Evolutionary conservation across 2,888 invertebrate genomes (phyloP).

Genomic region (Drosophila lutescens): DNA sequence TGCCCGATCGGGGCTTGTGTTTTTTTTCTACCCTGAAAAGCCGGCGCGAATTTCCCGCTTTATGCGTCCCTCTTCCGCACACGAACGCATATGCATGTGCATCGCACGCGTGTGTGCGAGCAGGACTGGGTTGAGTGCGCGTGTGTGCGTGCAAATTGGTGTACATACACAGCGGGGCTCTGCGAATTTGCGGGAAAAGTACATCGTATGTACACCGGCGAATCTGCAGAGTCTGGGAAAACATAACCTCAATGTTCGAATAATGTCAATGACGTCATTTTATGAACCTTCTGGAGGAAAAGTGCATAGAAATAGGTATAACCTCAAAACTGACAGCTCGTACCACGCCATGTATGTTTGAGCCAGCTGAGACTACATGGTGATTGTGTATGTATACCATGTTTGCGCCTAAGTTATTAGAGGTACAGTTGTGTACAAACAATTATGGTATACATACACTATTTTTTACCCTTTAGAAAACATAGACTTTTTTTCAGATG

Average conservation of each 20-base stretch:
- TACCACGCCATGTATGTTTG: conserved; percentile 6
- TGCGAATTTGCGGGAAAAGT: conserved; percentile 43
- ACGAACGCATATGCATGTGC: conserved; percentile 2
- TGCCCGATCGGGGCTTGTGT: conserved; percentile 21
- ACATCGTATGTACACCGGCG: conserved; percentile 6
- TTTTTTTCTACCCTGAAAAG: conserved; percentile 23
- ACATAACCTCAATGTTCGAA: conserved; percentile 19
- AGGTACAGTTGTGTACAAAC: conserved; percentile 23
- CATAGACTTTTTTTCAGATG: background rate
- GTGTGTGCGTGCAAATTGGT: conserved; percentile 50
- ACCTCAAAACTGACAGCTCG: conserved; percentile 13
- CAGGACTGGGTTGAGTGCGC: conserved; percentile 12
- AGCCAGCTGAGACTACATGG: conserved; percentile 6
- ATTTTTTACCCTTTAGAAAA: background rate
- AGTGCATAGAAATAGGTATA: conserved; percentile 5
- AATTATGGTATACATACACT: conserved; percentile 2
- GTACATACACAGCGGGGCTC: conserved; percentile 62
- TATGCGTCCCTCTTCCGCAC: conserved; percentile 41
- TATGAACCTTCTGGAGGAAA: conserved; percentile 13
- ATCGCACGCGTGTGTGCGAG: conserved; percentile 19
- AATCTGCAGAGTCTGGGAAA: conserved; percentile 1
- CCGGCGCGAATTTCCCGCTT: conserved; percentile 68
- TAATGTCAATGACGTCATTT: conserved; percentile 23
- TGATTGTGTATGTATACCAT: conserved; percentile 29
- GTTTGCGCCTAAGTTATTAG: background rate